Evolutionary conservation across 2,888 invertebrate genomes (phyloP).

Genomic region (Tetheella fluctuosa): DNA sequence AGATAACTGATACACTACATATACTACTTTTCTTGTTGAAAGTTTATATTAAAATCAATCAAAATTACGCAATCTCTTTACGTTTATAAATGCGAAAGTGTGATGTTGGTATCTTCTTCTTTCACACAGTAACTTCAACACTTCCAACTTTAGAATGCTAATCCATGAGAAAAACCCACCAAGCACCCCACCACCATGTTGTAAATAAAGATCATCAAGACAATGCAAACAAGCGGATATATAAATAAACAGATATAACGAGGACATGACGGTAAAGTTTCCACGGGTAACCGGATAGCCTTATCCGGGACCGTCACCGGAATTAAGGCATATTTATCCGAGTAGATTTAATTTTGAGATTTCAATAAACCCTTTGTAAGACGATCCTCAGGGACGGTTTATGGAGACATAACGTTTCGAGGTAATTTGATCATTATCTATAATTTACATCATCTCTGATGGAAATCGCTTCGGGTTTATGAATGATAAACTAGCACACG

Average conservation of each 20-base stretch:
- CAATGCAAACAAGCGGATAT: neutral
- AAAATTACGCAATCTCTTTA: too few relatives aligned
- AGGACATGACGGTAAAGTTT: neutral
- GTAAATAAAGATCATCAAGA: neutral
- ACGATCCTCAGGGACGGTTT: neutral
- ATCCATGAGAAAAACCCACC: too few relatives aligned
- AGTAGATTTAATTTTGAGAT: conserved; percentile 8
- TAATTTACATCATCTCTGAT: conserved; percentile 1
- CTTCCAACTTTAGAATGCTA: too few relatives aligned
- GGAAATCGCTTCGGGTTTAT: neutral
- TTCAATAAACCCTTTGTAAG: conserved; percentile 3
- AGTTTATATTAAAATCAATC: too few relatives aligned
- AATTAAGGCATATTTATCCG: neutral
- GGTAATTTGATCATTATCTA: neutral
- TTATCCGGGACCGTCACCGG: neutral
- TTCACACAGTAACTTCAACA: too few relatives aligned
- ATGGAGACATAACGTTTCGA: neutral
- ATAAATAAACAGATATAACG: conserved; percentile 3
- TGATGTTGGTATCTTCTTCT: too few relatives aligned
- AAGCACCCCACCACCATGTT: too few relatives aligned
- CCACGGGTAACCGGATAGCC: neutral
- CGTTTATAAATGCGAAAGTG: too few relatives aligned
- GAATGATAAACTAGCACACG: neutral
- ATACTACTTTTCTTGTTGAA: too few relatives aligned
- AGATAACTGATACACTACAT: too few relatives aligned